Evolutionary conservation across 2,888 invertebrate species (phyloP).

Genomic region (Sepiola atlantica): DNA sequence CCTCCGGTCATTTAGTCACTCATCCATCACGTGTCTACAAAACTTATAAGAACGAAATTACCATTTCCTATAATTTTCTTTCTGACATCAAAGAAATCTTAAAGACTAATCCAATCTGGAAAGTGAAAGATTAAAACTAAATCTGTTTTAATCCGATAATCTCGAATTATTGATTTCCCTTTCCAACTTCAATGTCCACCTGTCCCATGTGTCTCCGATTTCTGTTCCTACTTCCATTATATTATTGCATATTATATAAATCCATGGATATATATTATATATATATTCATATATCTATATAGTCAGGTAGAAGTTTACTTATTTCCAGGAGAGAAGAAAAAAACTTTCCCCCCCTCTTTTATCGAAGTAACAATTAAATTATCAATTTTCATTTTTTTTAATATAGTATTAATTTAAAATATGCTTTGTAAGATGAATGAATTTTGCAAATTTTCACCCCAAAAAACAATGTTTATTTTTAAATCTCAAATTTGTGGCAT

Average conservation of each 20-base stretch:
- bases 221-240: not conserved
- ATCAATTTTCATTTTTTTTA: no score
- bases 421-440: no score
- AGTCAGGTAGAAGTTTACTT: not conserved
- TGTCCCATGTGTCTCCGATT: not conserved
- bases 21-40: conserved; percentile 44
- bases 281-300: conserved; percentile 22
- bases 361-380: not conserved
- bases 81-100: conserved; percentile 20
- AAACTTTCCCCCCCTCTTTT: not conserved
- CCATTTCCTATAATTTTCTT: not conserved
- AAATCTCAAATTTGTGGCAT: no score
- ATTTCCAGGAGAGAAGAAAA: conserved; percentile 24
- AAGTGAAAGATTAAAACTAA: not conserved
- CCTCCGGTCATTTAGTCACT: not conserved
- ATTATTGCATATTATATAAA: not conserved
- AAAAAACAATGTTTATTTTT: no score
- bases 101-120: not conserved
- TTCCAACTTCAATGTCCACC: not conserved
- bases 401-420: no score
- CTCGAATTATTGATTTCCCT: no score
- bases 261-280: conserved; percentile 32
- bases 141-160: no score
- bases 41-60: not conserved
- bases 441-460: no score